phyloP scores from a whole-genome alignment of 2,113 vertebrate genomes.

The Alligator mississippiensis region DNA sequence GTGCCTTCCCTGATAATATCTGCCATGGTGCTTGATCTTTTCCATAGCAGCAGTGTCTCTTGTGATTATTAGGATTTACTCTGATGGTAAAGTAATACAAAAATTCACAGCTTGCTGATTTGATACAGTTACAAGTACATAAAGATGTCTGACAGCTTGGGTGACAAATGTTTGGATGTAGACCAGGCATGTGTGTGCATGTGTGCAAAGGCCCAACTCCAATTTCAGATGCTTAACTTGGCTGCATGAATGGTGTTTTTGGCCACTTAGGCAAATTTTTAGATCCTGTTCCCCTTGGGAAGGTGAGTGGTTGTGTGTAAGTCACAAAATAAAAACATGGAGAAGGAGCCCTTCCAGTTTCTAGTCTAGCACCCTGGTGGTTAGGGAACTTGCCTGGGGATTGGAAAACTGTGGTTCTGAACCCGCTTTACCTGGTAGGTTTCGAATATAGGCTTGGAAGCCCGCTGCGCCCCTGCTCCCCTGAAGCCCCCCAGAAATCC shows the following conservation, averaged over 20 bases:
- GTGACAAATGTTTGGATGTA: not conserved
- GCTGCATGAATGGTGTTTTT: not conserved
- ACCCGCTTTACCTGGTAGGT: too few species aligned
- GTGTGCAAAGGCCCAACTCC: not conserved
- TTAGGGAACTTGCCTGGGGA: too few species aligned
- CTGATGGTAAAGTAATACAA: accelerated
- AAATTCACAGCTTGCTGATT: not conserved
- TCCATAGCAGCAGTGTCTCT: not conserved
- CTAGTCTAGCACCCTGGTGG: too few species aligned
- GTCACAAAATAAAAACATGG: too few species aligned
- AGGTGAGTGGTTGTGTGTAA: too few species aligned
- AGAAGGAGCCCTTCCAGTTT: too few species aligned
- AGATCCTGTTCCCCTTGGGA: not conserved
- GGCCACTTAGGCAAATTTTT: not conserved
- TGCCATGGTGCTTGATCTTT: not conserved
- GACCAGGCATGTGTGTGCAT: not conserved
- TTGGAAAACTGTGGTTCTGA: too few species aligned
- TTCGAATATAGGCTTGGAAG: too few species aligned
- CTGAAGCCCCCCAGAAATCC: too few species aligned
- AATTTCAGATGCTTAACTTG: not conserved
- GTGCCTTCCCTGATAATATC: not conserved
- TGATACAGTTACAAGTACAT: not conserved
- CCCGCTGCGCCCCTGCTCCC: too few species aligned
- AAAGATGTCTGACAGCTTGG: not conserved
- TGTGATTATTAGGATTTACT: not conserved